Conservation (phyloP, 2,888 invertebrate species). For the Polietes domitor region DNA sequence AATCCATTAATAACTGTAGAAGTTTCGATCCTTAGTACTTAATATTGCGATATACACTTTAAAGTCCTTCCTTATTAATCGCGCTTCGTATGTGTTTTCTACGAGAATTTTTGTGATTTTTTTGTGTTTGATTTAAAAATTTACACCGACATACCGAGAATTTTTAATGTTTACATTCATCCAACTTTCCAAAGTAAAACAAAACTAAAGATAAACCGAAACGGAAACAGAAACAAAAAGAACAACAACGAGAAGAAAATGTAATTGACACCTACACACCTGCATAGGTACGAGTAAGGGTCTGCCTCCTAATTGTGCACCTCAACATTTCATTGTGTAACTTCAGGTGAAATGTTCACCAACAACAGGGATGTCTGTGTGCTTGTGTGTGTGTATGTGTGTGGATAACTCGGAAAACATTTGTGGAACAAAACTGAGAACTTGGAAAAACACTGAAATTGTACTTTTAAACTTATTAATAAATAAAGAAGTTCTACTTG, state of each 20-base stretch:
- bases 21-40: too few species aligned
- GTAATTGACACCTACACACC: conserved; percentile 33
- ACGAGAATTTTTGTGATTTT: too few species aligned
- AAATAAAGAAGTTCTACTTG: conserved; percentile 22
- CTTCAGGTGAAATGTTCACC: not conserved
- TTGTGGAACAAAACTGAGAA: not conserved
- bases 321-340: too few species aligned
- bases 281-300: not conserved
- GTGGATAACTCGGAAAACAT: not conserved
- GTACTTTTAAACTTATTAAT: conserved; percentile 28
- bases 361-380: not conserved
- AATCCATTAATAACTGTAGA: too few species aligned
- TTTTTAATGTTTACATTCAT: conserved; percentile 1
- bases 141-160: not conserved
- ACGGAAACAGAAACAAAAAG: not conserved
- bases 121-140: not conserved
- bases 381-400: too few species aligned
- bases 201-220: conserved; percentile 10
- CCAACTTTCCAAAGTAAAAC: conserved; percentile 1
- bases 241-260: not conserved
- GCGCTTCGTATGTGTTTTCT: too few species aligned
- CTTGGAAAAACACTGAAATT: conserved; percentile 10
- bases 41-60: too few species aligned
- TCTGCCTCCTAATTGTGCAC: not conserved
- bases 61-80: too few species aligned